Evolutionary conservation across 2,888 invertebrate species (phyloP).

Genomic region (Platycnemis pennipes): DNA sequence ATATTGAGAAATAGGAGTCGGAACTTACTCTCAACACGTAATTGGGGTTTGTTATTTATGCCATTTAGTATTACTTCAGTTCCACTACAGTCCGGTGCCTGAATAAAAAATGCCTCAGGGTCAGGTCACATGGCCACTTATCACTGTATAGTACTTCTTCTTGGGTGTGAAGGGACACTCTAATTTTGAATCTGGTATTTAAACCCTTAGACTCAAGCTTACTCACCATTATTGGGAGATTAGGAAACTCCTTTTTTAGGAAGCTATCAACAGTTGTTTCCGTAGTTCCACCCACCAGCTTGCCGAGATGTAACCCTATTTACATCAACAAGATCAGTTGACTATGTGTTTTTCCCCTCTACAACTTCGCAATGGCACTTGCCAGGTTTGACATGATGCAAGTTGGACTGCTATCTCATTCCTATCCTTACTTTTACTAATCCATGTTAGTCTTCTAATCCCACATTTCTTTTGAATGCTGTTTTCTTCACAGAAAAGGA

Average conservation of each 20-base stretch:
- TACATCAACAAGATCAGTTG: neutral
- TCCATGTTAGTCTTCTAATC: too few relatives aligned
- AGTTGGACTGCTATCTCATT: too few relatives aligned
- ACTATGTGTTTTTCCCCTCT: too few relatives aligned
- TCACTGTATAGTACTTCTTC: neutral
- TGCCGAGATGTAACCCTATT: neutral
- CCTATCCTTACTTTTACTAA: too few relatives aligned
- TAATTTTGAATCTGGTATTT: neutral
- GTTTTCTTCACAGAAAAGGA: too few relatives aligned
- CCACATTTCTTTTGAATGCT: too few relatives aligned
- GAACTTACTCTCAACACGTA: neutral
- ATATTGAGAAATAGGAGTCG: neutral
- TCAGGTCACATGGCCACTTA: neutral
- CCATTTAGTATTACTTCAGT: neutral
- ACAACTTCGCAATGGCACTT: too few relatives aligned
- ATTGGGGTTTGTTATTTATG: neutral
- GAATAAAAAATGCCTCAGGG: neutral
- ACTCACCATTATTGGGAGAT: neutral
- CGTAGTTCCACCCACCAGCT: neutral
- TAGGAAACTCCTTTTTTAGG: neutral
- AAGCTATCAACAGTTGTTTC: neutral
- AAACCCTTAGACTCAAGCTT: neutral
- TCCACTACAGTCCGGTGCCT: neutral
- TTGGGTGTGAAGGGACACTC: neutral
- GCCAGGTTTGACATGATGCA: too few relatives aligned